phyloP scores from a whole-genome alignment of 1,140 invertebrate species.

The Papilio dardanus region DNA sequence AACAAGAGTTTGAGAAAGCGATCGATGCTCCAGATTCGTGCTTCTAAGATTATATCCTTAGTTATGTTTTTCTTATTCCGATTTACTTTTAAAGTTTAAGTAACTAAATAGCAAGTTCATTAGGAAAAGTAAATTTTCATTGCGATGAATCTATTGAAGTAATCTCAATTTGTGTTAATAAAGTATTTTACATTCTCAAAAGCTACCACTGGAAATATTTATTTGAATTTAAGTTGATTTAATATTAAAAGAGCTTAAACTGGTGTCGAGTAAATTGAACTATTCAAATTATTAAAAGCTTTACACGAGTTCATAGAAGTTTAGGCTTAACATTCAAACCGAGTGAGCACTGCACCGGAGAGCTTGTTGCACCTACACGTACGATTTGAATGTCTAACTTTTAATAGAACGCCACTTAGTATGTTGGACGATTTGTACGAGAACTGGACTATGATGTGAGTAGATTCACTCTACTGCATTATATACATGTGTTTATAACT shows the following conservation, averaged over 20 bases:
- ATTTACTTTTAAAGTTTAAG: not conserved
- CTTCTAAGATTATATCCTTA: constrained; percentile 1
- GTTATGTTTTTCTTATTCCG: not conserved
- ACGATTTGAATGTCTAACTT: constrained; percentile 8
- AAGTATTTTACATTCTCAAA: not conserved
- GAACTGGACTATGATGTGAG: not conserved
- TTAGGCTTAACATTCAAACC: not conserved
- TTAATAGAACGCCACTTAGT: constrained; percentile 7
- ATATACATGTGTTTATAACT: not conserved
- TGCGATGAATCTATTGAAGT: not conserved
- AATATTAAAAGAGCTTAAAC: not conserved
- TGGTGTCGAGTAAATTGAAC: not conserved
- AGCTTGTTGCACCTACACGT: not conserved
- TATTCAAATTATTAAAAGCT: not conserved
- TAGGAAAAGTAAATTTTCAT: not conserved
- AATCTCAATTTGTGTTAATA: not conserved
- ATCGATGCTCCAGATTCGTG: constrained; percentile 26
- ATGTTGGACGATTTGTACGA: not conserved
- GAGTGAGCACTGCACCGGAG: not conserved
- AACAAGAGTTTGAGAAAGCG: constrained; percentile 2
- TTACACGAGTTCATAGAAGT: not conserved
- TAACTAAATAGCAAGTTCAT: not conserved
- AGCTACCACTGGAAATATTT: not conserved
- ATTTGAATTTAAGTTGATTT: not conserved
- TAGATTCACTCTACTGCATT: not conserved